These are phyloP conservation scores for Pomatostomus ruficeps DNA, from an alignment of 2,113 vertebrate species.

Conservation along the genomic window DNA sequence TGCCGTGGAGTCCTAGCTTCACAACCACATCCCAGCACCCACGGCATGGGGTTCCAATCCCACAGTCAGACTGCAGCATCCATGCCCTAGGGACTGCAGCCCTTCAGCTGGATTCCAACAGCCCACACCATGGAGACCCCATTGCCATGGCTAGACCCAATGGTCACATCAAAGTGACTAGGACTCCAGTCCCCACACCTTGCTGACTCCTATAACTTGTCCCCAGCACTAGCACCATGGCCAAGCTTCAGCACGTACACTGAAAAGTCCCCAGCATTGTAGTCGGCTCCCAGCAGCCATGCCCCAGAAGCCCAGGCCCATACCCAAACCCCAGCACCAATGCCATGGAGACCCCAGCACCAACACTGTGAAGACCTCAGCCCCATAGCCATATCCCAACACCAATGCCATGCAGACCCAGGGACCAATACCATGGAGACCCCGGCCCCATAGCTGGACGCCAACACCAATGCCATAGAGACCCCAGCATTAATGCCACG, in stretches of 20 bases:
- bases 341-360: accelerated
- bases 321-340: background rate
- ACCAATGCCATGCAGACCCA: background rate
- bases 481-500: background rate
- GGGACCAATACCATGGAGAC: background rate
- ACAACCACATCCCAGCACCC: background rate
- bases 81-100: background rate
- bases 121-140: background rate
- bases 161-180: accelerated
- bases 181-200: background rate
- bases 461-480: background rate
- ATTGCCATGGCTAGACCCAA: background rate
- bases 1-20: no score
- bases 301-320: background rate
- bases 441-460: background rate
- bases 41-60: background rate
- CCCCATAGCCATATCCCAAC: background rate
- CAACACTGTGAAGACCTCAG: accelerated
- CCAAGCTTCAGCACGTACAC: background rate
- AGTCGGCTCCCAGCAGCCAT: background rate
- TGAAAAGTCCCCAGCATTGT: background rate
- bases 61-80: background rate
- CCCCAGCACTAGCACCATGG: background rate
- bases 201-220: background rate
- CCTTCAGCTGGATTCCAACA: background rate